Conservation (phyloP, 2,888 invertebrate genomes). For the Gastracanthus pulcherrimus region DNA sequence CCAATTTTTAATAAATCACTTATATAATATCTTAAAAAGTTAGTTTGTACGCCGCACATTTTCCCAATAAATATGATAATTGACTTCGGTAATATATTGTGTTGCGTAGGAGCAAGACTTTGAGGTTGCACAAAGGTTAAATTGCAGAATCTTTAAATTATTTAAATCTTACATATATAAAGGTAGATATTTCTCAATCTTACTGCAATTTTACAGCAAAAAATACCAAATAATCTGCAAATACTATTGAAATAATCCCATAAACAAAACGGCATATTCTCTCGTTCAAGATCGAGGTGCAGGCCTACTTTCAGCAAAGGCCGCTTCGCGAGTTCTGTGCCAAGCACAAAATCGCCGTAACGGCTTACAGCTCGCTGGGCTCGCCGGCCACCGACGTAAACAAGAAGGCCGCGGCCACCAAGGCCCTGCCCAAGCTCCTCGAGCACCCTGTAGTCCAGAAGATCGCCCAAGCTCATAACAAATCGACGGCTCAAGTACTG, state of each 20-base stretch:
- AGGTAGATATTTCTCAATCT: too few relatives aligned
- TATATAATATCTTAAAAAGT: too few relatives aligned
- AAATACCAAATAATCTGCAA: too few relatives aligned
- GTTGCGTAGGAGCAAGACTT: too few relatives aligned
- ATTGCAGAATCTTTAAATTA: too few relatives aligned
- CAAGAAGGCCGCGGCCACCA: constrained; percentile 61
- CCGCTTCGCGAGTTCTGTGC: constrained; percentile 82
- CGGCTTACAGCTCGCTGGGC: constrained; percentile 85
- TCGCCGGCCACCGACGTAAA: constrained; percentile 83
- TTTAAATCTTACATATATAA: too few relatives aligned
- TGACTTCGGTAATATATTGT: too few relatives aligned
- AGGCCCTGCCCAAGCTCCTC: constrained; percentile 80
- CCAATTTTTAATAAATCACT: too few relatives aligned
- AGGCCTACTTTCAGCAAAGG: constrained; percentile 87
- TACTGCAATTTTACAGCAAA: too few relatives aligned
- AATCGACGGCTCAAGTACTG: constrained; percentile 85
- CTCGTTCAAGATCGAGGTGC: constrained; percentile 82
- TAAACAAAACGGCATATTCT: not conserved
- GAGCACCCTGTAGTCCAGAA: constrained; percentile 80
- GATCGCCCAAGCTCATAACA: constrained; percentile 81
- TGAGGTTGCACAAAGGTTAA: too few relatives aligned
- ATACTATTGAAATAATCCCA: not conserved
- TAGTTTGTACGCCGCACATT: too few relatives aligned
- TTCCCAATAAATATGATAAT: too few relatives aligned
- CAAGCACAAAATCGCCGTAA: constrained; percentile 83